Evolutionary conservation across 2,113 vertebrate genomes (phyloP).

Genomic region (Vicugna pacos): DNA sequence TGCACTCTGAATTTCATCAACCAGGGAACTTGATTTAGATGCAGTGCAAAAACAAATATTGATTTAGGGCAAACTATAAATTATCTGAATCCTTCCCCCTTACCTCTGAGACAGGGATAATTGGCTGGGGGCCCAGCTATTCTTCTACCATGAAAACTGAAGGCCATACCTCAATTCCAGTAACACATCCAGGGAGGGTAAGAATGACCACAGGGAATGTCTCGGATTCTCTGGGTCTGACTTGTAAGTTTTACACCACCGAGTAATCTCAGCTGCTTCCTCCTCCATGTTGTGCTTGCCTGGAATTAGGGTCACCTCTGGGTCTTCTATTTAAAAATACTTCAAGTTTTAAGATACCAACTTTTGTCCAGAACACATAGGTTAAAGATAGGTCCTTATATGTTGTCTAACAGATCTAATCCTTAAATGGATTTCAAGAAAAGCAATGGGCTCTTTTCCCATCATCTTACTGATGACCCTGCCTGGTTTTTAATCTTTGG

Average conservation of each 20-base stretch:
- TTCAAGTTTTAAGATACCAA: conserved; percentile 12
- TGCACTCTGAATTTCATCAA: neutral
- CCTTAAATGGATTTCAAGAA: conserved; percentile 2
- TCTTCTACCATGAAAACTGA: neutral
- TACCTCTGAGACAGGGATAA: neutral
- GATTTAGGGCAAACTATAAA: neutral
- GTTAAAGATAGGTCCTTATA: neutral
- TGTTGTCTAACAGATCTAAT: neutral
- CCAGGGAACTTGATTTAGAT: conserved; percentile 18
- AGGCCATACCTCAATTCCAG: neutral
- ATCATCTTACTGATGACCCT: neutral
- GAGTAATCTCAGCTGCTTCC: neutral
- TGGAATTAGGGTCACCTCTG: neutral
- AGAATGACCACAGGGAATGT: neutral
- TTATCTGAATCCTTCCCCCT: neutral
- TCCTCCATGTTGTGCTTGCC: neutral
- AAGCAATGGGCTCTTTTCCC: neutral
- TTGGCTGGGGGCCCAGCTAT: neutral
- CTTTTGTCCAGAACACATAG: neutral
- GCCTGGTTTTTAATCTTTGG: neutral
- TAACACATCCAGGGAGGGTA: neutral
- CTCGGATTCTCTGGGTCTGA: neutral
- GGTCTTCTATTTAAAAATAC: neutral
- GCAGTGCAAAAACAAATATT: conserved; percentile 17
- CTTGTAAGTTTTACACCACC: neutral